These are phyloP conservation scores for Canis aureus DNA, from an alignment of 2,113 vertebrate genomes.

Conservation along the genomic window DNA sequence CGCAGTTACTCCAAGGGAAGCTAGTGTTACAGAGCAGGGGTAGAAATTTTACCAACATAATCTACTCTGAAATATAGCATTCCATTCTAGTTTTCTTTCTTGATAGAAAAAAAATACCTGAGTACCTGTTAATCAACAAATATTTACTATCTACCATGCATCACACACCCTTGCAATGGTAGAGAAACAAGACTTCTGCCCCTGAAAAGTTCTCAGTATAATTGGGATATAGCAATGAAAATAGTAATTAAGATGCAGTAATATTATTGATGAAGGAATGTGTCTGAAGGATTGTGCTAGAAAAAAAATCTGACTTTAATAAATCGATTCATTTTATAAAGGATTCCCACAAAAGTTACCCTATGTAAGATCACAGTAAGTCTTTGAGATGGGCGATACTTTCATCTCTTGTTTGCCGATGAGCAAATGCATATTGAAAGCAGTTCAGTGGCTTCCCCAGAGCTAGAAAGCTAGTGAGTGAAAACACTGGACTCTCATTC, in stretches of 20 bases:
- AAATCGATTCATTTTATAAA: not conserved
- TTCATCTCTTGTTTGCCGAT: not conserved
- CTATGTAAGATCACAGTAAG: not conserved
- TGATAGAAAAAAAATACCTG: not conserved
- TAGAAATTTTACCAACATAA: not conserved
- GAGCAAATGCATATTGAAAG: not conserved
- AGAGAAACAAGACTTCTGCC: not conserved
- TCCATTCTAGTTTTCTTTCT: not conserved
- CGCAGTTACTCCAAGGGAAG: rapidly evolving
- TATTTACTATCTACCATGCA: rapidly evolving
- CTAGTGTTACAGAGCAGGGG: rapidly evolving
- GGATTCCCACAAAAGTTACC: not conserved
- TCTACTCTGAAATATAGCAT: rapidly evolving
- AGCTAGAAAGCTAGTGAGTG: too few relatives aligned
- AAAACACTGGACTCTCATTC: not conserved
- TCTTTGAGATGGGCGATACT: not conserved
- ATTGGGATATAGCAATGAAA: not conserved
- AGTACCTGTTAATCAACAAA: not conserved
- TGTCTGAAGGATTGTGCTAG: not conserved
- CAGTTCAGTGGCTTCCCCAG: not conserved
- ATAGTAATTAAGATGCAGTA: not conserved
- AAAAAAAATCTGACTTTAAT: not conserved
- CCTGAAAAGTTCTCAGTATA: not conserved
- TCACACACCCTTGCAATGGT: rapidly evolving
- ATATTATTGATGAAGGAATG: not conserved